Base-by-base conservation (phyloP, 2,888 invertebrate genomes). In the Schizotus pectinicornis region DNA sequence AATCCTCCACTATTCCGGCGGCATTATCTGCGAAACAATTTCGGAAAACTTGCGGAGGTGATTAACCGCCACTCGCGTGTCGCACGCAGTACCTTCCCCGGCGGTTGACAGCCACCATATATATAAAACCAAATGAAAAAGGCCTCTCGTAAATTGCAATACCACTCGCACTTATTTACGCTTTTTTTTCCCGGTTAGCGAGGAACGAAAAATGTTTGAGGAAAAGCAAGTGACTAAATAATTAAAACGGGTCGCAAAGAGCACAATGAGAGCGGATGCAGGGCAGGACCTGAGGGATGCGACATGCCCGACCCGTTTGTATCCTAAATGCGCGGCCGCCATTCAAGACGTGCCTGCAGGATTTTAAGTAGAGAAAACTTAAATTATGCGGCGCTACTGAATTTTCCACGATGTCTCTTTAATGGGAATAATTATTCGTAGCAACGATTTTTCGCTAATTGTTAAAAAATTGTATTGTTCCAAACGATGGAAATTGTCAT, bases 151-250 rank as follows among this genome's bases (percentile, higher is more conserved):
- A 7, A 41, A 14, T 41, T 14, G 7, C 9, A 13, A 8, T 3
- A 9, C 38, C 11, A 38, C 8, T 38, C 22, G 22, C 22, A 22
- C 22, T 22, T 12, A 2, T 13, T 38, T 12, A 9, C n/a, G 11
- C 11, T 14, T 50, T 50, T 50, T 39, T 50, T 38, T 50, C 41
- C 12, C 7, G 34, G 50, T 50, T 50, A 13, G 41, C 50, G 33
- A 41, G 32, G 34, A 50, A 50, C 39, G 34, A 50, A 50, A 38
- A 50, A 50, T 41, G 3, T 39, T 41, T 13, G 32, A 13, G 3
- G 14, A 41, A 34, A 50, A 39, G 39, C 5, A 22, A 22, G 22
- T 50, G 11, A 35, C n/a, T 35, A 11, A 35, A 35, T 35, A 35
- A 35, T 35, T 35, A 35, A 35, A 35, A 2, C 22, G 22, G 22